A percentile compares a stretch with the other conserved stretches of the same genome.
These are phyloP conservation scores for Chionomys nivalis DNA, from an alignment of 2,113 vertebrate genomes.

Conservation along the genomic window DNA sequence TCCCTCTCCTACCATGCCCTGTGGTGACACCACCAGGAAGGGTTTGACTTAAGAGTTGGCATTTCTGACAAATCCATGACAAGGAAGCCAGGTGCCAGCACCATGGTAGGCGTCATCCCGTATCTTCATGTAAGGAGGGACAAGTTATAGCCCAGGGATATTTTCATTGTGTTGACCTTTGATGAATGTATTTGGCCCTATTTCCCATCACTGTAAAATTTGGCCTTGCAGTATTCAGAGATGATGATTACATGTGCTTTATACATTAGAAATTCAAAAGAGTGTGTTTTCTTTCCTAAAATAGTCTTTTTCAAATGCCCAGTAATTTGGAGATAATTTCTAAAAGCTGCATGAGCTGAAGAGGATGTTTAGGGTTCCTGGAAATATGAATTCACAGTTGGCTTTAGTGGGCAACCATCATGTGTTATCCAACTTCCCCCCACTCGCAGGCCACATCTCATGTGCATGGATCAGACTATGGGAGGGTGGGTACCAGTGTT, in stretches of 20 bases:
- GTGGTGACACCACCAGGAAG: not conserved
- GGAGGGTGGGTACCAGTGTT: not conserved
- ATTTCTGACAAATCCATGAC: not conserved
- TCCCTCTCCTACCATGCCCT: not conserved
- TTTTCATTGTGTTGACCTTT: not conserved
- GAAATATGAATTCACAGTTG: not conserved
- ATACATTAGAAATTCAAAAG: not conserved
- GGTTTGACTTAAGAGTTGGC: not conserved
- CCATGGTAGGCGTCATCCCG: not conserved
- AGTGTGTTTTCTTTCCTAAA: not conserved
- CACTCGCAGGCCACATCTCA: not conserved
- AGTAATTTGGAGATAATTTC: not conserved
- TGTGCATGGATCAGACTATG: not conserved
- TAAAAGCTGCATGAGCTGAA: not conserved
- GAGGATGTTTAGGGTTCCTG: not conserved
- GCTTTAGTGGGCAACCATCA: not conserved
- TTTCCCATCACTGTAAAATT: slow-evolving; percentile 29
- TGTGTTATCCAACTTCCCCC: not conserved
- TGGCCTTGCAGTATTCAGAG: not conserved
- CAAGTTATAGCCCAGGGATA: not conserved
- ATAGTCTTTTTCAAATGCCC: not conserved
- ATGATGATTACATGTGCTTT: not conserved
- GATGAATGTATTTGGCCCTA: not conserved
- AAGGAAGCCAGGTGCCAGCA: not conserved
- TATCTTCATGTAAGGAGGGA: not conserved